Conservation (phyloP, 2,113 vertebrate species). For the Corythornis cristatus region DNA sequence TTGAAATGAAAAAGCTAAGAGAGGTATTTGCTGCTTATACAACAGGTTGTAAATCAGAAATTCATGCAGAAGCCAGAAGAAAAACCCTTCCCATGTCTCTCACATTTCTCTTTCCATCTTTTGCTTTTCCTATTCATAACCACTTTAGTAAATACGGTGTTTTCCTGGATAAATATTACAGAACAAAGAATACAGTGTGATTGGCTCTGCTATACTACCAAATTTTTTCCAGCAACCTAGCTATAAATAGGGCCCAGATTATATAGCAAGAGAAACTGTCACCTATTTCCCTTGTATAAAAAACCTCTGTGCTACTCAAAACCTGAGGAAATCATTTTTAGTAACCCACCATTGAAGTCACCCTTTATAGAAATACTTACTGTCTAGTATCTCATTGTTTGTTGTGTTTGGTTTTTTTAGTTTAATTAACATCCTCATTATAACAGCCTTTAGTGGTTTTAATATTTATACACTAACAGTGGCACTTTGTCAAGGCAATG, state of each 20-base stretch:
- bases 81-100: background rate
- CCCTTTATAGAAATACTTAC: background rate
- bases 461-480: background rate
- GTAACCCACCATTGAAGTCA: background rate
- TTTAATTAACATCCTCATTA: background rate
- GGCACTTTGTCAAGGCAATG: background rate
- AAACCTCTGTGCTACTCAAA: background rate
- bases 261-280: background rate
- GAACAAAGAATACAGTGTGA: background rate
- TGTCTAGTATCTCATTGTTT: background rate
- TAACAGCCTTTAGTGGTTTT: background rate
- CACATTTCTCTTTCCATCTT: background rate
- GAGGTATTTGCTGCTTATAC: slow-evolving; percentile 16
- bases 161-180: slow-evolving; percentile 1
- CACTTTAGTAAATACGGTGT: background rate
- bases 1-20: slow-evolving; percentile 40
- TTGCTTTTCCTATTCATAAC: background rate
- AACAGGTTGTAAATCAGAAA: slow-evolving; percentile 28
- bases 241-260: background rate
- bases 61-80: background rate
- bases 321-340: background rate
- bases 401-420: background rate
- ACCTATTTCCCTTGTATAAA: background rate
- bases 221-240: background rate
- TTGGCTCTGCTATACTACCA: background rate